Evolutionary conservation across 2,797 vertebrate genomes (phyloP), one percentile per base, ranked within the genome.

Genomic region (Acanthopagrus latus): DNA sequence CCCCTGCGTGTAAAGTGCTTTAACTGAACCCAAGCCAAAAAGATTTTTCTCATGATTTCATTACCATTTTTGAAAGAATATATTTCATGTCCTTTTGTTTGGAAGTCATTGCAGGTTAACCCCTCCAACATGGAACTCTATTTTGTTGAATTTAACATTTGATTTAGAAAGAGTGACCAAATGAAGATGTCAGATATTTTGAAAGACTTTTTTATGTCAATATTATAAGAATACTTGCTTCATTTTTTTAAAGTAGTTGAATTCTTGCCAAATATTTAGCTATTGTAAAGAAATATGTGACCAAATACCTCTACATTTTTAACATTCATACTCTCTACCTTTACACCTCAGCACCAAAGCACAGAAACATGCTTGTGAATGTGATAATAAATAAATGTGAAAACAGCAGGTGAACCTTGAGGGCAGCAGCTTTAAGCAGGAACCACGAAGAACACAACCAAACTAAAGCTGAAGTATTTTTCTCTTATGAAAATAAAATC

Each of bases 151-250:
- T 84, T 64, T 79, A 89, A 88, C 74, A 29, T 92, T 90, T 86
- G 69, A 74, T 64, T 59, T 91, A 92, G 71, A 84, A 93, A 85
- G 68, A 91, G 86, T 88, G 82, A 93, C 92, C 91, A 95, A 94
- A 94, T 88, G 90, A 94, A 94, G 90, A 95, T 93, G 88, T 86
- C 80, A 90, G 89, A 95, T 95, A 93, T 94, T 95, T 94, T 92
- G 74, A 93, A 90, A 86, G 74, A 94, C 91, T 88, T 93, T 93
- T 87, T 94, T 27, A 92, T 92, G 90, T 93, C 55, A 54, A 91
- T 91, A 88, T 25, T 82, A 81, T 85, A 83, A 84, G 66, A 87
- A 84, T 74, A 81, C 33, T 64, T 77, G 48, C 69, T 78, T 86
- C 85, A 69, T 87, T 86, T 84, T 84, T 87, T 90, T 83, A 74